Conservation (phyloP, 2,797 vertebrate genomes). For the Sphenopsis melanotis region DNA sequence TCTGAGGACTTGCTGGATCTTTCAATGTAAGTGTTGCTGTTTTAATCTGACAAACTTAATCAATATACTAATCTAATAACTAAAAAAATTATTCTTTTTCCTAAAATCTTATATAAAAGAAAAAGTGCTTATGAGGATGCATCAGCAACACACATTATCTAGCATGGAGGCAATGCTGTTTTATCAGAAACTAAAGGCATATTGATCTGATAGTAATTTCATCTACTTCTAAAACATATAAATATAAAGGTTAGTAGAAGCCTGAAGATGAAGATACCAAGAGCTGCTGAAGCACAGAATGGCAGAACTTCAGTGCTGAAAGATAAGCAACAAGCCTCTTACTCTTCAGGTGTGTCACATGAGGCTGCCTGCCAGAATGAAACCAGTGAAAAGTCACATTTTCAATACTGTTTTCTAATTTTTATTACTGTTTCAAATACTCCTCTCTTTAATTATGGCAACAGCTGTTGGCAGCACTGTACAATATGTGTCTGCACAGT, state of each 20-base stretch:
- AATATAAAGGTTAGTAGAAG: background rate
- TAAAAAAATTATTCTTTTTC: background rate
- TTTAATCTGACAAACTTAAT: background rate
- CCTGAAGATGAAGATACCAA: background rate
- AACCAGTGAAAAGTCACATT: background rate
- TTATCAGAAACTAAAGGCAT: background rate
- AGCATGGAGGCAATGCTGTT: background rate
- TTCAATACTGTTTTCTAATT: background rate
- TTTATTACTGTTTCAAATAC: background rate
- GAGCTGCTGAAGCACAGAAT: background rate
- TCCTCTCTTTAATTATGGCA: slow-evolving; percentile 11
- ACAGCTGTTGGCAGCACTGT: slow-evolving; percentile 28
- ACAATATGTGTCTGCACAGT: slow-evolving; percentile 18
- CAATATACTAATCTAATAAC: background rate
- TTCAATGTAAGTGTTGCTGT: background rate
- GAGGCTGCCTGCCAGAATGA: background rate
- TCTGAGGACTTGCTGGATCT: background rate
- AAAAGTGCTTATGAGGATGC: background rate
- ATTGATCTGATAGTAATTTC: background rate
- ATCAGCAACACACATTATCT: background rate
- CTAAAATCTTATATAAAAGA: background rate
- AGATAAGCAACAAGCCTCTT: background rate
- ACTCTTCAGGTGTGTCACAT: background rate
- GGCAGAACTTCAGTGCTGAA: background rate
- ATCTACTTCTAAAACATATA: background rate